Evolutionary conservation across 2,113 vertebrate species (phyloP).

Genomic region (Rhabdornis inornatus): DNA sequence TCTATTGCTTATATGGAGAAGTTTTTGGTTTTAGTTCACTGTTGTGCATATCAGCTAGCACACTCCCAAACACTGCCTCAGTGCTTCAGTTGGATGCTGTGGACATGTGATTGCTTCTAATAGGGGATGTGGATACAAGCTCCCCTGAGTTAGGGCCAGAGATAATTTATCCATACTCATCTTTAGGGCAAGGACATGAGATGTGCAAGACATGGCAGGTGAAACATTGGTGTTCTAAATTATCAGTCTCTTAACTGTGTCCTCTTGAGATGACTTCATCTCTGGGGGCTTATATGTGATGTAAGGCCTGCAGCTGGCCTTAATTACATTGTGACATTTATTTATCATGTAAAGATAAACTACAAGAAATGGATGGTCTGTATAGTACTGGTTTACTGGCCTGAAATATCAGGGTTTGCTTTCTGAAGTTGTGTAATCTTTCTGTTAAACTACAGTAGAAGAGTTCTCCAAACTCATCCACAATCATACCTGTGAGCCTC

Average conservation of each 20-base stretch:
- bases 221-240: background rate
- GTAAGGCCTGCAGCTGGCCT: background rate
- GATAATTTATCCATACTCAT: background rate
- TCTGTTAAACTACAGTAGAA: background rate
- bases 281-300: background rate
- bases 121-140: background rate
- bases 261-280: background rate
- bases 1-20: background rate
- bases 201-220: background rate
- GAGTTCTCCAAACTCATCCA: background rate
- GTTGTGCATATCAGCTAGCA: background rate
- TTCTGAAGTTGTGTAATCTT: background rate
- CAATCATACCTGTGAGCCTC: background rate
- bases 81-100: background rate
- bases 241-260: background rate
- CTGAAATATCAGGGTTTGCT: background rate
- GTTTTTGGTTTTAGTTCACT: background rate
- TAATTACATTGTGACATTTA: background rate
- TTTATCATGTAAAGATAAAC: background rate
- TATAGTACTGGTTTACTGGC: background rate
- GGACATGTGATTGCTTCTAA: rapidly evolving
- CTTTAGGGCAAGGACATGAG: background rate
- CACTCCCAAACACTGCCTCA: background rate
- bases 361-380: background rate
- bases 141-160: background rate